Conservation (phyloP, 92 coral and sea anemone genomes). For the Palythoa grandiflora region DNA sequence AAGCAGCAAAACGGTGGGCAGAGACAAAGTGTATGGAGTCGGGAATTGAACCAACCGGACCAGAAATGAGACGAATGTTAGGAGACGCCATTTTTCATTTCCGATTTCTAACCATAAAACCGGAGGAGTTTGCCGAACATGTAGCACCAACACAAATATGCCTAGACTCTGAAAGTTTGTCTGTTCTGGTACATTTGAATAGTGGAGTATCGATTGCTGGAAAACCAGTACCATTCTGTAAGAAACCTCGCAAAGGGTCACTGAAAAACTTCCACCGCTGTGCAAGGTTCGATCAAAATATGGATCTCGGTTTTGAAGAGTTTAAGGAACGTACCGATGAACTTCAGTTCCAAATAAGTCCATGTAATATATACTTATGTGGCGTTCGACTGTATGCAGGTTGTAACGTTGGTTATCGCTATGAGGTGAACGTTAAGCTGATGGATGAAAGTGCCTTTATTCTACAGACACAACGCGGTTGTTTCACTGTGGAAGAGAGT, state of each 20-base stretch:
- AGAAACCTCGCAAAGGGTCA: not conserved
- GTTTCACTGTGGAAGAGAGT: not conserved
- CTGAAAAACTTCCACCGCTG: not conserved
- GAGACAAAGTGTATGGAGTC: constrained; percentile 42
- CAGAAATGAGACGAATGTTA: too few species aligned
- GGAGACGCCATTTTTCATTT: too few species aligned
- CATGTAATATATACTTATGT: not conserved
- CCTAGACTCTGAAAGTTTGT: not conserved
- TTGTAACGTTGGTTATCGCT: not conserved
- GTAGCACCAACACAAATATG: too few species aligned
- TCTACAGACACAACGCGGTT: not conserved
- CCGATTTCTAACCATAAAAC: too few species aligned
- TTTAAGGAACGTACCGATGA: not conserved
- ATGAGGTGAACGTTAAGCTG: not conserved
- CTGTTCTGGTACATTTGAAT: too few species aligned
- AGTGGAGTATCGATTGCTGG: too few species aligned
- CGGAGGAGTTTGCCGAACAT: too few species aligned
- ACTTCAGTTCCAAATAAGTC: not conserved
- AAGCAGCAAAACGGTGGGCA: too few species aligned
- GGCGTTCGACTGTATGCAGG: not conserved
- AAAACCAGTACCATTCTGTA: not conserved
- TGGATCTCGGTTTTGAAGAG: not conserved
- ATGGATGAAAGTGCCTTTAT: not conserved
- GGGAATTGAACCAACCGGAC: constrained; percentile 48
- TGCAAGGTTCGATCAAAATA: not conserved